Conservation (phyloP, 2,797 vertebrate genomes). For the Lepus oiostolus region DNA sequence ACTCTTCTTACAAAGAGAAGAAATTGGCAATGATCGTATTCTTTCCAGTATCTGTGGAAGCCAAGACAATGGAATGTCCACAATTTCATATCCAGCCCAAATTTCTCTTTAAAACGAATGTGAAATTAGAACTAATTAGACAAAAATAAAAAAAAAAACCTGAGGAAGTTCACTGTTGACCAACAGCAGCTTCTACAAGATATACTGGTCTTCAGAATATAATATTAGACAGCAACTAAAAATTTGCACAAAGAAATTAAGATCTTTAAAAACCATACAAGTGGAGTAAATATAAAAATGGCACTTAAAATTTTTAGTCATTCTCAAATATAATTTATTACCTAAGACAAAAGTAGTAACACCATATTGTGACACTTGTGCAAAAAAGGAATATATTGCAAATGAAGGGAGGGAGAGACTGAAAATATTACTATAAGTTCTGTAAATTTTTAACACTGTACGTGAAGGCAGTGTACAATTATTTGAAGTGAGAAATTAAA, state of each 20-base stretch:
- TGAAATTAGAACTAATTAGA: not conserved
- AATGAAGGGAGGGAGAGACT: not conserved
- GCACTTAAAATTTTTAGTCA: not conserved
- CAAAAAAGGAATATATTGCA: not conserved
- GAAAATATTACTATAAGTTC: not conserved
- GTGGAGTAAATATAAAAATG: not conserved
- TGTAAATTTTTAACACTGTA: not conserved
- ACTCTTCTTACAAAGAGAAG: not conserved
- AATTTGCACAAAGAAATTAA: not conserved
- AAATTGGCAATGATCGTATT: not conserved
- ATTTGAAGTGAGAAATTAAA: constrained; percentile 1
- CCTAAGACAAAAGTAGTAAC: not conserved
- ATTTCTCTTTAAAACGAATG: not conserved
- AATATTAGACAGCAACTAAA: not conserved
- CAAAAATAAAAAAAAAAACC: not conserved
- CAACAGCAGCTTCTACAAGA: not conserved
- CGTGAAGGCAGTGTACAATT: not conserved
- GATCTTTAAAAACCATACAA: not conserved
- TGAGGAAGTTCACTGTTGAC: not conserved
- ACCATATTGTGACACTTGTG: not conserved
- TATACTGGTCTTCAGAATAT: not conserved
- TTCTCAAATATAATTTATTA: not conserved
- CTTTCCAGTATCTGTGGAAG: not conserved
- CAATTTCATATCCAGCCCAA: not conserved
- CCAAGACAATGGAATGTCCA: not conserved